Base-by-base conservation (phyloP, 2,888 invertebrate genomes). In the Microctonus hyperodae region DNA sequence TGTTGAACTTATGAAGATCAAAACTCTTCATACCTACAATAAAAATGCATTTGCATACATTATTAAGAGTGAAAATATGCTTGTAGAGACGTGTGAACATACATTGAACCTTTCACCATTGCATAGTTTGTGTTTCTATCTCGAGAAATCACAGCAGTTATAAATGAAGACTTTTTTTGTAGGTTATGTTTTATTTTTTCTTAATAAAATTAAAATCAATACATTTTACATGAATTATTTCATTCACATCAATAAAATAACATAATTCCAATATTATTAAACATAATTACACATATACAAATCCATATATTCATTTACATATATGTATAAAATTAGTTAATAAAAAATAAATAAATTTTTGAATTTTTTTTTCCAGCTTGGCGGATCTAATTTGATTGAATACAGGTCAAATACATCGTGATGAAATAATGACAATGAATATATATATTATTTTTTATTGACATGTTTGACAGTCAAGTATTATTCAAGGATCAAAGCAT, bases 1-100 rank as follows among this genome's bases (percentile, higher is more conserved):
- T n/a, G n/a, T n/a, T n/a, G n/a, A n/a, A n/a, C n/a, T n/a, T n/a
- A n/a, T n/a, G n/a, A n/a, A n/a, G n/a, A n/a, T n/a, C n/a, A n/a
- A n/a, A n/a, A n/a, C n/a, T n/a, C n/a, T n/a, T n/a, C 16, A 44
- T 16, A 3, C 16, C n/a, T 3, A 37, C n/a, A n/a, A 13, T n/a
- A 9, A 13, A 20, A 7, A 44, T 25, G 25, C n/a, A 57, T 20
- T 23, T 23, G n/a, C n/a, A n/a, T n/a, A n/a, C n/a, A n/a, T n/a
- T n/a, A n/a, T 37, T 20, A 51, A 48, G 60, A 60, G 60, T 53
- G 35, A 59, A 37, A 64, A 63, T 63, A 56, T 25, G 62, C 44
- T 40, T 67, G 35, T 59, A 31, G 50, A 61, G n/a, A n/a, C n/a
- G n/a, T n/a, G 63, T 57, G 69, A 61, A 64, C n/a, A 64, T 57